phyloP scores from a whole-genome alignment of 2,113 vertebrate species.

The Spilogale gracilis region DNA sequence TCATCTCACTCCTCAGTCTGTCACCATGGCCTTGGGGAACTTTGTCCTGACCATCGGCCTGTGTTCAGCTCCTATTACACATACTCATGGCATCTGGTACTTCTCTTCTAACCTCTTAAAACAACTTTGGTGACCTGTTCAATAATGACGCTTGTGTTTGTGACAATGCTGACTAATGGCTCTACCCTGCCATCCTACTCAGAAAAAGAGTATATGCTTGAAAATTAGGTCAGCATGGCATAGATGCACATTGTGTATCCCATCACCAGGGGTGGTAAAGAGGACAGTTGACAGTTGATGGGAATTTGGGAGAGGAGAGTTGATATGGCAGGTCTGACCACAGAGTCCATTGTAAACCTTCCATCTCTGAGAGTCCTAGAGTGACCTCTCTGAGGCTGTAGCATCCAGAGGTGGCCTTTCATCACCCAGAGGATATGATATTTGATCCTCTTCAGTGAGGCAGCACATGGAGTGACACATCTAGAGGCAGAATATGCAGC shows the following conservation, averaged over 20 bases:
- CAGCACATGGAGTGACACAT: not conserved
- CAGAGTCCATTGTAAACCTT: not conserved
- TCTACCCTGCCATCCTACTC: not conserved
- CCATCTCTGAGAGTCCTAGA: not conserved
- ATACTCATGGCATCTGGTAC: not conserved
- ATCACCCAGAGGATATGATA: not conserved
- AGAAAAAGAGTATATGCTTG: not conserved
- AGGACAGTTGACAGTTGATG: not conserved
- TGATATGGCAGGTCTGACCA: not conserved
- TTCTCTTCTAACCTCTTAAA: not conserved
- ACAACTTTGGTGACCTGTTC: not conserved
- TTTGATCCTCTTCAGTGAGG: not conserved
- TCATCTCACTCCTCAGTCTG: not conserved
- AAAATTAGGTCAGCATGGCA: not conserved
- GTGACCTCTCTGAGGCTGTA: not conserved
- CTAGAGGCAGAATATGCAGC: not conserved
- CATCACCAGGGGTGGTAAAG: not conserved
- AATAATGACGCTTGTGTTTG: not conserved
- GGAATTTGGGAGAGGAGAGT: not conserved
- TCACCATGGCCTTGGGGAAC: not conserved
- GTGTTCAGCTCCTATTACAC: not conserved
- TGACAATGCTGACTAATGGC: not conserved
- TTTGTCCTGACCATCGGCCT: not conserved
- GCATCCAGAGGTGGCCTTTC: not conserved
- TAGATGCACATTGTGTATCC: rapidly evolving